These are phyloP conservation scores for Octomys mimax DNA, from an alignment of 2,797 vertebrate species.

Conservation along the genomic window DNA sequence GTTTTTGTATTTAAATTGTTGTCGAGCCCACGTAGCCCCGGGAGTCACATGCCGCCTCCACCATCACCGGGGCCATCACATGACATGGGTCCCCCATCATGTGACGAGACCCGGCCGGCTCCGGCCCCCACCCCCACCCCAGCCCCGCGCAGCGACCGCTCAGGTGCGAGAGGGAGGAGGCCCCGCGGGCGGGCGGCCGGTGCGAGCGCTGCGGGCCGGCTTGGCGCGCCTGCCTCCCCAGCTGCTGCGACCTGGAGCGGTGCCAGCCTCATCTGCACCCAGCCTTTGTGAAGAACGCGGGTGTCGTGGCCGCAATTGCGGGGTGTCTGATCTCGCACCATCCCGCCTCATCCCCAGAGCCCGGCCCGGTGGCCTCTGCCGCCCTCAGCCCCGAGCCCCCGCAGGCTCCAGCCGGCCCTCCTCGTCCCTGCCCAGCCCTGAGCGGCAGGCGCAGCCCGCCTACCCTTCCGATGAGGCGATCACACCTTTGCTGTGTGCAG, in stretches of 20 bases:
- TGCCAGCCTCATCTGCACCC: slow-evolving; percentile 86
- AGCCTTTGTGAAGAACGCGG: slow-evolving; percentile 88
- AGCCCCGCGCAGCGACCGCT: slow-evolving; percentile 38
- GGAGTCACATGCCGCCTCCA: slow-evolving; percentile 86
- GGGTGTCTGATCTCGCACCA: slow-evolving; percentile 68
- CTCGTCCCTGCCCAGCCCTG: neutral
- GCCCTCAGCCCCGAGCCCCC: neutral
- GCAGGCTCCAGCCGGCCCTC: neutral
- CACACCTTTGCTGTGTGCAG: slow-evolving; percentile 1
- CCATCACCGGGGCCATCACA: slow-evolving; percentile 82
- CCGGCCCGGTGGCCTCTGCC: neutral
- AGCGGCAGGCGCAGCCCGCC: slow-evolving; percentile 54
- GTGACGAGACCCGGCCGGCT: slow-evolving; percentile 78
- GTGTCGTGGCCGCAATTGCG: slow-evolving; percentile 73
- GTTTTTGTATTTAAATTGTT: slow-evolving; percentile 83
- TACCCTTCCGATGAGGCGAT: neutral
- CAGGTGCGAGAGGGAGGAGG: slow-evolving; percentile 30
- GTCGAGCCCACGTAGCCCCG: slow-evolving; percentile 81
- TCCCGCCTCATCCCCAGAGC: neutral
- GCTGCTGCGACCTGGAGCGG: slow-evolving; percentile 82
- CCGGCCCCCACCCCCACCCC: slow-evolving; percentile 60
- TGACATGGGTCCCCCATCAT: slow-evolving; percentile 87
- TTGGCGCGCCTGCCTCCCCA: slow-evolving; percentile 79
- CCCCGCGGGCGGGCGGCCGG: neutral
- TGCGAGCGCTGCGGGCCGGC: slow-evolving; percentile 80